phyloP scores from a whole-genome alignment of 2,113 vertebrate genomes.

The Dolichallabes microphthalmus region DNA sequence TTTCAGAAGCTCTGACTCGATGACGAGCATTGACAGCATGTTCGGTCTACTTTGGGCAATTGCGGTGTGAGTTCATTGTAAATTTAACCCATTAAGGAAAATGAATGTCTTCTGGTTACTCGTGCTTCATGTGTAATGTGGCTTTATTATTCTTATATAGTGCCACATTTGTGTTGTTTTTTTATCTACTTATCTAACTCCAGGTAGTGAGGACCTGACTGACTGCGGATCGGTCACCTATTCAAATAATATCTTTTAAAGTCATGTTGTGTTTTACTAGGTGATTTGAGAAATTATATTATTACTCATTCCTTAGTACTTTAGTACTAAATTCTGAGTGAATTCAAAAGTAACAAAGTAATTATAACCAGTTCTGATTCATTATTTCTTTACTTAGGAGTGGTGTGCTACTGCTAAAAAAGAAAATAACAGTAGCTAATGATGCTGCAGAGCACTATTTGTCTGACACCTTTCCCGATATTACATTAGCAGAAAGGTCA shows the following conservation, averaged over 20 bases:
- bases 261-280: background rate
- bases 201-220: background rate
- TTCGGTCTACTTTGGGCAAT: background rate
- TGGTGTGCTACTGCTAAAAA: background rate
- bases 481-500: conserved; percentile 12
- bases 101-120: background rate
- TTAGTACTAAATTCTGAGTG: background rate
- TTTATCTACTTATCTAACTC: background rate
- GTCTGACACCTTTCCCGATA: background rate
- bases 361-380: background rate
- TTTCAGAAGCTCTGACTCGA: background rate
- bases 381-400: background rate
- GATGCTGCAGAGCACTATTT: background rate
- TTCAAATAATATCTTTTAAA: background rate
- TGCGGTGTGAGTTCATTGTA: background rate
- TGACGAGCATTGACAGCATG: background rate
- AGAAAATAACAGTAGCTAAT: background rate
- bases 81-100: background rate
- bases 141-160: background rate
- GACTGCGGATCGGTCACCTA: background rate
- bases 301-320: background rate
- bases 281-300: background rate
- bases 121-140: background rate
- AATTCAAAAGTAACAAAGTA: background rate
- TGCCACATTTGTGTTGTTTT: background rate